Evolutionary conservation across 2,888 invertebrate species (phyloP).

Genomic region (Corythucha ciliata): DNA sequence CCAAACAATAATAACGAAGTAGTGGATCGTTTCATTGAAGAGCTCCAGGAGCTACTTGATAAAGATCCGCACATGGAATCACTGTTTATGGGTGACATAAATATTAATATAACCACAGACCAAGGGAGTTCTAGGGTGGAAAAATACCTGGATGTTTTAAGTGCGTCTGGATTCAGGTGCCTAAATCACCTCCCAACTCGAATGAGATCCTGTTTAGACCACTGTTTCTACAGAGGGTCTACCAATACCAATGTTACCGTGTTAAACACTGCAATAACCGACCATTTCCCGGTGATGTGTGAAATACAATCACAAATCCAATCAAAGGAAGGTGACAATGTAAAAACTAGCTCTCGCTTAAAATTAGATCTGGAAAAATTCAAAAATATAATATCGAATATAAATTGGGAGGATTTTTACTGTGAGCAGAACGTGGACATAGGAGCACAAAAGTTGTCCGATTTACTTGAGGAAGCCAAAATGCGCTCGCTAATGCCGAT

Average conservation of each 20-base stretch:
- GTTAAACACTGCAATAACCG: background rate
- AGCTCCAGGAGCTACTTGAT: background rate
- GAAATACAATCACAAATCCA: background rate
- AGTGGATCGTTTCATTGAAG: background rate
- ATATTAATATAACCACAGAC: background rate
- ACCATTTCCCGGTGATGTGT: background rate
- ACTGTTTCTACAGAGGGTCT: conserved; percentile 5
- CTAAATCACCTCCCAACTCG: conserved; percentile 8
- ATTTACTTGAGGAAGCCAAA: background rate
- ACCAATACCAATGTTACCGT: background rate
- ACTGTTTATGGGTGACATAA: conserved; percentile 1
- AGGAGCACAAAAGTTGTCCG: background rate
- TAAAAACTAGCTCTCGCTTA: background rate
- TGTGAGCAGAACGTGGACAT: background rate
- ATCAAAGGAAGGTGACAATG: background rate
- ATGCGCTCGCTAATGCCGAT: background rate
- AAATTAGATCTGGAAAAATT: conserved; percentile 6
- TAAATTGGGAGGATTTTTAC: background rate
- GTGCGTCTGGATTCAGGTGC: background rate
- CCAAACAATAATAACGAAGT: background rate
- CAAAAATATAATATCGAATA: background rate
- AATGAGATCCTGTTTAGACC: conserved; percentile 3
- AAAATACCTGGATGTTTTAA: conserved; percentile 1
- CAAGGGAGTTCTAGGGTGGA: background rate
- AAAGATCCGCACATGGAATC: background rate